phyloP scores from a whole-genome alignment of 2,113 vertebrate genomes.

The Tricholaema leucomelas region DNA sequence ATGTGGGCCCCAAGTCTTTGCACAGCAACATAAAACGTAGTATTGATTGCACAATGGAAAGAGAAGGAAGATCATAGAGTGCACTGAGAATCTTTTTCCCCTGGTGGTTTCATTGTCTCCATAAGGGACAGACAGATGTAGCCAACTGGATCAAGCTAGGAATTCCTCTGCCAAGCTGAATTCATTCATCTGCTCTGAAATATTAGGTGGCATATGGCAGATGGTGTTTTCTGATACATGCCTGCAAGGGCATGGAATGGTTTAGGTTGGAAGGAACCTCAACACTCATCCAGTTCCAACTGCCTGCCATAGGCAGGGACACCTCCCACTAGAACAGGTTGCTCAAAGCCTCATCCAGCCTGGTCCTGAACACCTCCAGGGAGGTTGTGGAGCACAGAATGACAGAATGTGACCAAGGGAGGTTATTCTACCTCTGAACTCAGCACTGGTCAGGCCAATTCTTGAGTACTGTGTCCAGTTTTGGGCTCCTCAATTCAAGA shows the following conservation, averaged over 20 bases:
- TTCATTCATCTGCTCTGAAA: background rate
- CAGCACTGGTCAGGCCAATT: too few species aligned
- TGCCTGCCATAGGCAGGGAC: too few species aligned
- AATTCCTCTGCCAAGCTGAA: slow-evolving; percentile 33
- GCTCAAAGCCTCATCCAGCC: too few species aligned
- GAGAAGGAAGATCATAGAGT: background rate
- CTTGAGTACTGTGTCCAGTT: too few species aligned
- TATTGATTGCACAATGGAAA: background rate
- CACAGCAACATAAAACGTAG: background rate
- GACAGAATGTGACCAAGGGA: too few species aligned
- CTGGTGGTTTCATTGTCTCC: slow-evolving; percentile 22
- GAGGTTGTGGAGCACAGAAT: too few species aligned
- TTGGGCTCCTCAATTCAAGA: too few species aligned
- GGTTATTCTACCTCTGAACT: too few species aligned
- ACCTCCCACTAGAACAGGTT: too few species aligned
- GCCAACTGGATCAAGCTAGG: background rate
- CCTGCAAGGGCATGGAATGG: background rate
- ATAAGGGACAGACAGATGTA: slow-evolving; percentile 47
- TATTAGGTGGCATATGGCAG: background rate
- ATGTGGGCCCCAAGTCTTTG: background rate
- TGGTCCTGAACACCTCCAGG: too few species aligned
- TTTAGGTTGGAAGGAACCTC: too few species aligned
- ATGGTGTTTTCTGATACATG: background rate
- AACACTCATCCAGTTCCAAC: too few species aligned
- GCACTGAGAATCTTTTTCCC: background rate